Base-by-base conservation (phyloP, 2,797 vertebrate genomes). In the Hydrocynus forskahlii region DNA sequence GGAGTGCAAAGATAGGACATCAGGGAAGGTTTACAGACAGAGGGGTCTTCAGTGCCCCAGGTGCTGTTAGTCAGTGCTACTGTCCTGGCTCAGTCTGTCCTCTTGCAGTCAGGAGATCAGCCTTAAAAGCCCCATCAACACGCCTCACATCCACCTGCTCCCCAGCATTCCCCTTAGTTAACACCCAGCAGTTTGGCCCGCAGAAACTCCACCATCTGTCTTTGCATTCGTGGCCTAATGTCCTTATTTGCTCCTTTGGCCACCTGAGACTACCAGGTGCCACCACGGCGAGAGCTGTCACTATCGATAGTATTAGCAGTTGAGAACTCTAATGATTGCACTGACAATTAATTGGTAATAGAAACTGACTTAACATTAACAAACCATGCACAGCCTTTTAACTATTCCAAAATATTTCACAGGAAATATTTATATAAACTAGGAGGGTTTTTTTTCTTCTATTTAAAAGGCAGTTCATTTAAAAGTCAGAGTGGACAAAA, bases 181-280 rank as follows among this genome's bases (percentile, higher is more conserved):
- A 82, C 80, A 84, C 79, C 62, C 40, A 25, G 62, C 73, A 66
- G 45, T 17, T n/a, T 71, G 77, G 73, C 70, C 14, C 13, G 16
- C 57, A 45, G 67, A 82, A 76, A 78, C 29, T 52, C 66, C 48
- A 23, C 80, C 84, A 86, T 83, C 86, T 84, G 81, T 75, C 76
- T 69, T 72, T 59, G 63, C 67, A 48, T 66, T 83, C 67, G 43
- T 55, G 50, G 25, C 50, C 73, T 83, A 57, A 74, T 81, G 79
- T 76, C 79, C 75, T 60, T 69, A 75, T 81, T 75, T 81, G 67
- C 40, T 71, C 60, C 35, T 0, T 19, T 60, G 38, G 66, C 54
- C 76, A 81, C 35, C 84, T 81, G 82, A 4, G 70, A 62, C 69
- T 63, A 55, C 75, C 76, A 87, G 79, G 79, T 81, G 77, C 63